Evolutionary conservation across 2,797 vertebrate genomes (phyloP), one percentile per base, ranked within the genome.

Genomic region (Eulemur albifrons): DNA sequence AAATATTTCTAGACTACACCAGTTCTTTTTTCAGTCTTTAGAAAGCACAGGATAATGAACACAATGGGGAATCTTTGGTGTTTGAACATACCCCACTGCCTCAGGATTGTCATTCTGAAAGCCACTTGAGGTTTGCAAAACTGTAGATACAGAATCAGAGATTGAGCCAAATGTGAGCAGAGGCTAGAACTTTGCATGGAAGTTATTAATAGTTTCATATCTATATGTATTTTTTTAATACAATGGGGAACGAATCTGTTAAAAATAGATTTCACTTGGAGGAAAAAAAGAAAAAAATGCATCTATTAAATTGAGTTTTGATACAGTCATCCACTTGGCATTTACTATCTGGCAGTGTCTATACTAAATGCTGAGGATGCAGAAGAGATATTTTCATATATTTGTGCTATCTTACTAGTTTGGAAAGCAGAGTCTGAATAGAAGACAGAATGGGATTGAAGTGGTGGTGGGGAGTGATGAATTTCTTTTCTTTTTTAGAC

Each of bases 21-120:
- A 70, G 43, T 70, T 93, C 43, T 88, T 38, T 91, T 89, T 94
- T 89, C n/a, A 52, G 40, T 88, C 38, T 96, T 90, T 50, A 76
- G 59, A 63, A 92, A 89, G 43, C 69, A 82, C 13, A 75, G 25
- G 21, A 30, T 80, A 80, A 35, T 85, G 27, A 88, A 80, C 40
- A 69, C 59, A 54, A 69, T 54, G 40, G 25, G 21, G 72, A 86
- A 54, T 82, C 21, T 70, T 61, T 87, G 40, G 25, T 88, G 15
- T 79, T 88, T 88, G n/a, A 92, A 88, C 38, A 50, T 75, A 75
- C 25, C 9, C 50, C n/a, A 61, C 11, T 40, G 59, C 50, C 43
- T 82, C 52, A 70, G 43, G 35, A 23, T 17, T 90, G 75, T 82
- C 15, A 72, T 48, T 70, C 32, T 76, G 81, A 86, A 95, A 86